phyloP scores from a whole-genome alignment of 2,113 vertebrate genomes.

The Myotis yumanensis region DNA sequence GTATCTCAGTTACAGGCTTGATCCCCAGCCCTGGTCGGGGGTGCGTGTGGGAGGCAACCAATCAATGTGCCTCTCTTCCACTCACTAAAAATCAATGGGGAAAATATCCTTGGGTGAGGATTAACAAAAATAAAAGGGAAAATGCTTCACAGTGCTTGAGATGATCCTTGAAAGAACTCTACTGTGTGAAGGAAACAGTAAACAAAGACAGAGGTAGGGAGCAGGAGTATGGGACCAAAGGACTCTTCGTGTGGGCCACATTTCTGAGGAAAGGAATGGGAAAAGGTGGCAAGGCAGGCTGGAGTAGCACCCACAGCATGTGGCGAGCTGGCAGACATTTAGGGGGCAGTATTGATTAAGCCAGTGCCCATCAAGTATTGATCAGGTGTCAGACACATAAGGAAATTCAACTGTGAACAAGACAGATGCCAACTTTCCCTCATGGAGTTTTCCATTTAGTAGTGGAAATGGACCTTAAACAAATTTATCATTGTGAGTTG shows the following conservation, averaged over 20 bases:
- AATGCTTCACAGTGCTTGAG: constrained; percentile 8
- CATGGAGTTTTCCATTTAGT: neutral
- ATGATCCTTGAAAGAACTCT: neutral
- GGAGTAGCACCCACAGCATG: neutral
- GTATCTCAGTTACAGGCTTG: too few relatives aligned
- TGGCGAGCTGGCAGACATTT: neutral
- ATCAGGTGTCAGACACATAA: neutral
- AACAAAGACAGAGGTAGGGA: neutral
- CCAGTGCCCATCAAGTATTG: neutral
- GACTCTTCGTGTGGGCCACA: neutral
- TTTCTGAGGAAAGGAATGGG: neutral
- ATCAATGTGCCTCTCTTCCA: too few relatives aligned
- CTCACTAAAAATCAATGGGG: too few relatives aligned
- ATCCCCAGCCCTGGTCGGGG: too few relatives aligned
- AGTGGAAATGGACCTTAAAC: neutral
- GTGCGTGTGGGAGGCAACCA: too few relatives aligned
- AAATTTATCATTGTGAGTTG: neutral
- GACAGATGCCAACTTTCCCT: neutral
- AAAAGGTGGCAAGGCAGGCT: neutral
- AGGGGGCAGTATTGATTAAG: neutral
- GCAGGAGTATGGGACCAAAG: neutral
- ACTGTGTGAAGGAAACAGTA: neutral
- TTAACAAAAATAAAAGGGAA: neutral
- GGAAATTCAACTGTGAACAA: neutral
- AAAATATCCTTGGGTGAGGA: too few relatives aligned